Conservation (phyloP, 2,797 vertebrate species). For the Myotis findleyi region DNA sequence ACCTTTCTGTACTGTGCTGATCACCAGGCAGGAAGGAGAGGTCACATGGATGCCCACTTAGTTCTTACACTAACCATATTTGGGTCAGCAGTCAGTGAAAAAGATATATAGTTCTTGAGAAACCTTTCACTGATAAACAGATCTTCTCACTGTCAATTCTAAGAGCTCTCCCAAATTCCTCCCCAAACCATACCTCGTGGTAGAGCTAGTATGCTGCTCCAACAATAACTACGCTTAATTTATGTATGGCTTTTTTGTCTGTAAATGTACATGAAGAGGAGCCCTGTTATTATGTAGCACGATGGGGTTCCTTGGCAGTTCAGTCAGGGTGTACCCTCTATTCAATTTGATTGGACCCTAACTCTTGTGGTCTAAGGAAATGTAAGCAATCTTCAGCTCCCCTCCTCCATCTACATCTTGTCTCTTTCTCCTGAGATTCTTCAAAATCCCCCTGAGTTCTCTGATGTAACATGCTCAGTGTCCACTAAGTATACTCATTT, state of each 20-base stretch:
- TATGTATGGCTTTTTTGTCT: background rate
- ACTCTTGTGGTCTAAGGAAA: background rate
- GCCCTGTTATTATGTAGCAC: background rate
- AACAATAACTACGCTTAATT: background rate
- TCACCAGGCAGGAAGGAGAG: background rate
- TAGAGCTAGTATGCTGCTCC: background rate
- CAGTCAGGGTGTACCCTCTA: background rate
- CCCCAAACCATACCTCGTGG: background rate
- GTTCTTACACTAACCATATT: background rate
- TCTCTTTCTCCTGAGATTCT: background rate
- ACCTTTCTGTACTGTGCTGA: background rate
- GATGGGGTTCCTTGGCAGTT: background rate
- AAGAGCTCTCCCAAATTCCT: conserved; percentile 13
- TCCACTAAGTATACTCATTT: background rate
- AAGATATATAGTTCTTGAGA: background rate
- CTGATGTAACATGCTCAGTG: background rate
- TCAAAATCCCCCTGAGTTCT: background rate
- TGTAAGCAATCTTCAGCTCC: background rate
- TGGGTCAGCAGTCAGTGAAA: background rate
- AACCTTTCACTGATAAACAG: background rate
- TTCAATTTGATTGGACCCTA: background rate
- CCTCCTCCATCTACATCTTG: background rate
- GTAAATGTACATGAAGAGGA: background rate
- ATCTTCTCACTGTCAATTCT: background rate
- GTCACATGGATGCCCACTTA: too few relatives aligned